Conservation (phyloP, 2,888 invertebrate species). For the Folsomia manolachei region DNA sequence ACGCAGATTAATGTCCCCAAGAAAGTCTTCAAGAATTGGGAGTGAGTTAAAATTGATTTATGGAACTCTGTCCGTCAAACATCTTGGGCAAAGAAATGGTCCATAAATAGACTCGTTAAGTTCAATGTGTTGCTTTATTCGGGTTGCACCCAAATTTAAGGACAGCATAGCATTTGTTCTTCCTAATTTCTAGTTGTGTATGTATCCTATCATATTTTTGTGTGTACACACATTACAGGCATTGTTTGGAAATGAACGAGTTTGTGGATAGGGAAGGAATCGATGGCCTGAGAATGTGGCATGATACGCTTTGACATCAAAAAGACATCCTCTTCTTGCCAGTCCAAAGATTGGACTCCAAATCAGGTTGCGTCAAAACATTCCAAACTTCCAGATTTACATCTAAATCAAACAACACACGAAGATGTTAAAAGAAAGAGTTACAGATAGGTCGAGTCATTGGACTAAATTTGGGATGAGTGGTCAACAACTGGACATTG, state of each 20-base stretch:
- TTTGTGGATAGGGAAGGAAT: background rate
- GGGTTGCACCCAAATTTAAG: background rate
- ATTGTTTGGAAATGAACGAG: too few species aligned
- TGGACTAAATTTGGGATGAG: background rate
- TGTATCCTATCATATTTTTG: background rate
- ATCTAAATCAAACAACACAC: constrained; percentile 2
- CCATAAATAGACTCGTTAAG: constrained; percentile 1
- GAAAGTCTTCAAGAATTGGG: background rate
- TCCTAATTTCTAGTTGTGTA: background rate
- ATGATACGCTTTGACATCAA: background rate
- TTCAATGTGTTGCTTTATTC: background rate
- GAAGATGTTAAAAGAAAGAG: too few species aligned
- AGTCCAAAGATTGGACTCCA: background rate
- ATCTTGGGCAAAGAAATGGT: background rate
- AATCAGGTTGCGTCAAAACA: background rate
- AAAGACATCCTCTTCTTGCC: background rate
- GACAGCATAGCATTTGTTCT: background rate
- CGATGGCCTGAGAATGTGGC: background rate
- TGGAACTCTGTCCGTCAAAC: constrained; percentile 4
- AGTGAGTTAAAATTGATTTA: constrained; percentile 4
- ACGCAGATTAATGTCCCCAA: background rate
- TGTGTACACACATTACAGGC: background rate
- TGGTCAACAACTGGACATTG: background rate
- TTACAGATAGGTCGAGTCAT: too few species aligned
- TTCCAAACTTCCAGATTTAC: background rate